Percentiles rank a stretch among this genome's conserved stretches.
Conservation (phyloP, 1,140 invertebrate species). For the Maniola jurtina region DNA sequence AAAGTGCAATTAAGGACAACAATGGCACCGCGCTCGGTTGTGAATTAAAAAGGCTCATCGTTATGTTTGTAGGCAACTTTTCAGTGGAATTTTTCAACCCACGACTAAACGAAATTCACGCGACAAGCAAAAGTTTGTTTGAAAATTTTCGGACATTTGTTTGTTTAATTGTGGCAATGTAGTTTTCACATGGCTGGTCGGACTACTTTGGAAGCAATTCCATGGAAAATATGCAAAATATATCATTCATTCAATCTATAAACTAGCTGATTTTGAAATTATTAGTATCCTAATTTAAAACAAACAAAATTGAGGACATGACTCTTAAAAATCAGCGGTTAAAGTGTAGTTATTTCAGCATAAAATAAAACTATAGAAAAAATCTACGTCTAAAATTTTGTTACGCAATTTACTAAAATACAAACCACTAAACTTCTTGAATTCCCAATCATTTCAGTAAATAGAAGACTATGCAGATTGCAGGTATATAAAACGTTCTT, state of each 20-base stretch:
- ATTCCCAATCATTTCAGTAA: too few relatives aligned
- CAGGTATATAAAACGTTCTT: conserved; percentile 13
- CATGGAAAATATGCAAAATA: too few relatives aligned
- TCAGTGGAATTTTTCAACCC: background rate
- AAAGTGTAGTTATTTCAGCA: background rate
- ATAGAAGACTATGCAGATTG: background rate
- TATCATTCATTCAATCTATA: too few relatives aligned
- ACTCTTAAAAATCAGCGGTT: too few relatives aligned
- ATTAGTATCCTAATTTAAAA: too few relatives aligned
- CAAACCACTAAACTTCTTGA: too few relatives aligned
- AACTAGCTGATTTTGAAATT: too few relatives aligned
- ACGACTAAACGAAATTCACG: background rate
- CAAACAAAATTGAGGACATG: too few relatives aligned
- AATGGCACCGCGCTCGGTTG: conserved; percentile 2
- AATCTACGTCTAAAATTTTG: background rate
- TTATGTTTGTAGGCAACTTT: conserved; percentile 8
- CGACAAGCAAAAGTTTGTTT: background rate
- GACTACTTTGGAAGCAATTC: background rate
- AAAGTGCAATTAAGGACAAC: conserved; percentile 12
- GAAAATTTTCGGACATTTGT: background rate
- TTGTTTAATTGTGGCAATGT: background rate
- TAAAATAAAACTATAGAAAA: too few relatives aligned
- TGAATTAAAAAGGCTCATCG: conserved; percentile 10
- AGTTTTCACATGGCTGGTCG: too few relatives aligned
- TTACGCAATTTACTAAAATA: too few relatives aligned